Evolutionary conservation across 2,888 invertebrate genomes (phyloP), one percentile per base, ranked within the genome.

Genomic region (Ecliptopera silaceata): DNA sequence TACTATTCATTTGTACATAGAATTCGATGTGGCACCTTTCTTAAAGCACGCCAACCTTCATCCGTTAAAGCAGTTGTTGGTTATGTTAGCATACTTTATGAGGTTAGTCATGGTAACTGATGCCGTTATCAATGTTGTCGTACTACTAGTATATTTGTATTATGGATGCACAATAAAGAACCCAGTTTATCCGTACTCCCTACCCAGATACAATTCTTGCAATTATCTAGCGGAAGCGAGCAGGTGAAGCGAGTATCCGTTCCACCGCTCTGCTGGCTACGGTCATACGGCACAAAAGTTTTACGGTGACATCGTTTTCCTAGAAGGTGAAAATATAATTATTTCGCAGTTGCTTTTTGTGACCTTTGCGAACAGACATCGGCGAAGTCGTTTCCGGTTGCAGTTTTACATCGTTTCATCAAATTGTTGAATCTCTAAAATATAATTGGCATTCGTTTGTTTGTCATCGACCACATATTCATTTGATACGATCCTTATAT

Each of bases 241-340:
- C 82, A 86, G 84, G 82, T 84, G 86, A 80, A 86, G 83, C 88
- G 86, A 80, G 83, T 79, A 85, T 88, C 88, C 88, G 87, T 79
- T 77, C 67, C 71, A 69, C 68, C 71, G 73, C 66, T 70, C 72
- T 70, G 69, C 65, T 64, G 61, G 61, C 56, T 61, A 62, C 64
- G 64, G 63, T 59, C 64, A 59, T 66, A 63, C 63, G 52, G 59
- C 59, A 61, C 66, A 55, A 61, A 57, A 57, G 54, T 66, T 65
- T 60, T 61, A 68, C 63, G 55, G 70, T 70, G 77, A 75, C 76
- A 74, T 71, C 70, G 68, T 71, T 68, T n/a, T 63, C 64, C 64
- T 64, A 59, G 58, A 65, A 65, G 68, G 66, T 64, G 64, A 64
- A 64, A 64, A 62, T 59, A 61, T 56, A 63, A 59, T 59, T 58